These are phyloP conservation scores for Idaea biselata DNA, from an alignment of 2,888 invertebrate species.

Conservation along the genomic window DNA sequence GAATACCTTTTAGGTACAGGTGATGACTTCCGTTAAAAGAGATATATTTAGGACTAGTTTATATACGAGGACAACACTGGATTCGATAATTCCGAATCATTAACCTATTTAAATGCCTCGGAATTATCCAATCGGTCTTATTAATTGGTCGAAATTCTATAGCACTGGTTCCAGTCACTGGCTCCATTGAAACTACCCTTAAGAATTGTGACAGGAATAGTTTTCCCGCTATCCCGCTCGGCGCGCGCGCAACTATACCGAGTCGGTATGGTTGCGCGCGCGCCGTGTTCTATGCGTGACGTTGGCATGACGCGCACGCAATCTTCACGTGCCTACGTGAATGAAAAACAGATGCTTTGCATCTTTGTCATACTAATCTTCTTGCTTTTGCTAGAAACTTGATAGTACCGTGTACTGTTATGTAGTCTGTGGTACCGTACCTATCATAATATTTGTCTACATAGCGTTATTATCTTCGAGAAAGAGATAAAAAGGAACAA, in stretches of 20 bases:
- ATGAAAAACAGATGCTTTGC: conserved; percentile 36
- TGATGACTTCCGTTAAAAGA: too few relatives aligned
- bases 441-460: too few relatives aligned
- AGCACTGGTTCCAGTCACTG: too few relatives aligned
- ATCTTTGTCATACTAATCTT: not conserved
- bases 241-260: too few relatives aligned
- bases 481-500: not conserved
- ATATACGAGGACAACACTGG: too few relatives aligned
- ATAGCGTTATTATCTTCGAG: not conserved
- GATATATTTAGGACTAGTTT: too few relatives aligned
- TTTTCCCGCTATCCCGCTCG: conserved; percentile 43
- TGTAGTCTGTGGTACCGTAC: not conserved
- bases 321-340: conserved; percentile 45
- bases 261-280: conserved; percentile 16
- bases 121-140: too few relatives aligned
- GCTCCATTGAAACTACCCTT: too few relatives aligned
- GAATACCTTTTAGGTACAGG: too few relatives aligned
- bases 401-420: not conserved
- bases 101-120: too few relatives aligned
- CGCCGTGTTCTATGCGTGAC: conserved; percentile 24
- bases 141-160: too few relatives aligned
- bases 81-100: too few relatives aligned
- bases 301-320: conserved; percentile 48
- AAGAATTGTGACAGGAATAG: conserved; percentile 25
- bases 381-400: not conserved